phyloP scores from a whole-genome alignment of 1,140 invertebrate species.

The Idris sp. region DNA sequence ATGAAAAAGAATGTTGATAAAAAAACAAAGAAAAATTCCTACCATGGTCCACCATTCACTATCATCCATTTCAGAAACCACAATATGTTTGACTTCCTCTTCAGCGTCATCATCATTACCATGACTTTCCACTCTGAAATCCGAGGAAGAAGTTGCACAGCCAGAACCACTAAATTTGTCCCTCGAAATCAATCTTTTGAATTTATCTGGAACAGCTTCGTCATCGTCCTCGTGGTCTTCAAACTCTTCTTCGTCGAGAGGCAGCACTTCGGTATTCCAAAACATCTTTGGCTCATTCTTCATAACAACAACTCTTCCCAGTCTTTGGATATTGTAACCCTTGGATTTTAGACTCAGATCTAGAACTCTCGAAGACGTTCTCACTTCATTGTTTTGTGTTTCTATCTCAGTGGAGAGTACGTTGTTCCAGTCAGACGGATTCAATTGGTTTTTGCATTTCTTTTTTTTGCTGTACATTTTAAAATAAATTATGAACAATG shows the following conservation, averaged over 20 bases:
- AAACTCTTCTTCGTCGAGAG: slow-evolving; percentile 46
- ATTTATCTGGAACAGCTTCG: slow-evolving; percentile 48
- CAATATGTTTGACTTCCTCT: slow-evolving; percentile 50
- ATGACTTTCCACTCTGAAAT: slow-evolving; percentile 54
- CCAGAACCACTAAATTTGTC: slow-evolving; percentile 60
- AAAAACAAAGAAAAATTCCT: slow-evolving; percentile 1
- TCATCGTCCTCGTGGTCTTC: slow-evolving; percentile 41
- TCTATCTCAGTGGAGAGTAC: slow-evolving; percentile 61
- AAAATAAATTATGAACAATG: too few relatives aligned
- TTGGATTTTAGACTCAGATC: slow-evolving; percentile 65
- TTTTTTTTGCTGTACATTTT: slow-evolving; percentile 74
- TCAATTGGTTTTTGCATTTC: slow-evolving; percentile 69
- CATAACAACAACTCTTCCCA: slow-evolving; percentile 61
- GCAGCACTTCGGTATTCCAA: slow-evolving; percentile 59
- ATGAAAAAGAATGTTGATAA: background rate
- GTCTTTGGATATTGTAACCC: slow-evolving; percentile 38
- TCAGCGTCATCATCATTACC: slow-evolving; percentile 59
- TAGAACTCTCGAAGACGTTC: slow-evolving; percentile 40
- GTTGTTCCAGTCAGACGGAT: slow-evolving; percentile 71
- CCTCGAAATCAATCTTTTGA: slow-evolving; percentile 62
- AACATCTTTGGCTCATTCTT: slow-evolving; percentile 64
- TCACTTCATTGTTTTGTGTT: slow-evolving; percentile 45
- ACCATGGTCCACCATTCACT: slow-evolving; percentile 76
- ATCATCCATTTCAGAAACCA: slow-evolving; percentile 69
- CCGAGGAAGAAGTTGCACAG: slow-evolving; percentile 64